phyloP scores from a whole-genome alignment of 2,797 vertebrate species.

The Gambelia wislizenii region DNA sequence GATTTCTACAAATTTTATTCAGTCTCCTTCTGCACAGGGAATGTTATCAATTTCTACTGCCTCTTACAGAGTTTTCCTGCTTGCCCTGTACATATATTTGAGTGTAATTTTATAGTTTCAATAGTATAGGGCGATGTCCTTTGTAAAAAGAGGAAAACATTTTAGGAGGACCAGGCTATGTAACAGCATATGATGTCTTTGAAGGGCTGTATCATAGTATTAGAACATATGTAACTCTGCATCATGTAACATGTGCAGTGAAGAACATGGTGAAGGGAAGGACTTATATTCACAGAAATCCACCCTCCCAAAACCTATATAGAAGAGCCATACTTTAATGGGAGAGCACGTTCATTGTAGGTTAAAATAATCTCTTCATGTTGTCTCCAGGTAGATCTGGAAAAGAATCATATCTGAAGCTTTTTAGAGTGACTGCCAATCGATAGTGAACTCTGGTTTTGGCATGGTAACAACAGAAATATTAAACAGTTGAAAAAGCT shows the following conservation, averaged over 20 bases:
- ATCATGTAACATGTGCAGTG: not conserved
- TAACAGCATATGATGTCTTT: not conserved
- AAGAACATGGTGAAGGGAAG: not conserved
- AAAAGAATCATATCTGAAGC: too few relatives aligned
- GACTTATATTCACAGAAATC: not conserved
- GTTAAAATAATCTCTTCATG: not conserved
- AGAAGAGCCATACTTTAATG: not conserved
- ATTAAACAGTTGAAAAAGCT: not conserved
- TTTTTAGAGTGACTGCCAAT: not conserved
- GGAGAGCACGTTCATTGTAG: not conserved
- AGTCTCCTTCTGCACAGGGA: not conserved
- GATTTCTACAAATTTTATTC: conserved; percentile 2
- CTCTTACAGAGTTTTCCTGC: not conserved
- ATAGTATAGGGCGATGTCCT: not conserved
- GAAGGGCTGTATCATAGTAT: not conserved
- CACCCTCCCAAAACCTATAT: not conserved
- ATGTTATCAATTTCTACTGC: not conserved
- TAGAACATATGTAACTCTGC: not conserved
- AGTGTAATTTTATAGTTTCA: not conserved
- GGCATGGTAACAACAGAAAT: not conserved
- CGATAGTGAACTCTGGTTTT: not conserved
- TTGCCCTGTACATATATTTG: not conserved
- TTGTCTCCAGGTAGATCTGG: not conserved
- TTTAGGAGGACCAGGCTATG: not conserved
- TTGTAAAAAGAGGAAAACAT: not conserved